Evolutionary conservation across 2,797 vertebrate genomes (phyloP).

Genomic region (Malurus splendens): DNA sequence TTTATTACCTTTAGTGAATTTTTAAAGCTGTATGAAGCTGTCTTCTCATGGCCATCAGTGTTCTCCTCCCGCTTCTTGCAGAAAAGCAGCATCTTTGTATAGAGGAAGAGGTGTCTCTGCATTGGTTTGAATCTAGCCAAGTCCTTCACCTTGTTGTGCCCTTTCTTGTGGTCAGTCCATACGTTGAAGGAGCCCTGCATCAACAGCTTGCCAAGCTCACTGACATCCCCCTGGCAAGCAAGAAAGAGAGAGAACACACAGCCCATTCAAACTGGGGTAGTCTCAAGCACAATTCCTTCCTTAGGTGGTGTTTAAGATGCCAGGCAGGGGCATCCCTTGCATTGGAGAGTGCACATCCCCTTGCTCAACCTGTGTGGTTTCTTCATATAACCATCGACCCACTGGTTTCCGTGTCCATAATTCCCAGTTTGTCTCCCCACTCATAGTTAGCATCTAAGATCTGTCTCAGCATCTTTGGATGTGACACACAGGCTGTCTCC

Average conservation of each 20-base stretch:
- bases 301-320: not conserved
- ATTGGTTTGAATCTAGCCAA: slow-evolving; percentile 93
- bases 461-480: not conserved
- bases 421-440: not conserved
- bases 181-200: slow-evolving; percentile 90
- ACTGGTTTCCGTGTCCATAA: not conserved
- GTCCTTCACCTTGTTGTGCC: slow-evolving; percentile 93
- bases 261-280: not conserved
- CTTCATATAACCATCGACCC: not conserved
- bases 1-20: slow-evolving; percentile 86
- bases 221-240: slow-evolving; percentile 80
- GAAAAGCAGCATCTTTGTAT: slow-evolving; percentile 88
- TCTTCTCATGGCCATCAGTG: slow-evolving; percentile 83
- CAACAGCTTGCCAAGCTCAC: slow-evolving; percentile 89
- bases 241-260: not conserved
- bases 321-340: not conserved
- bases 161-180: slow-evolving; percentile 93
- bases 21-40: slow-evolving; percentile 92
- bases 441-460: not conserved
- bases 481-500: not conserved
- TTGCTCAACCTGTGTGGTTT: not conserved
- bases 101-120: slow-evolving; percentile 93
- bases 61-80: slow-evolving; percentile 91
- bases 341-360: not conserved
- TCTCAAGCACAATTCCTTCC: not conserved